Conservation (phyloP, 2,113 vertebrate genomes). For the Strigops habroptila region DNA sequence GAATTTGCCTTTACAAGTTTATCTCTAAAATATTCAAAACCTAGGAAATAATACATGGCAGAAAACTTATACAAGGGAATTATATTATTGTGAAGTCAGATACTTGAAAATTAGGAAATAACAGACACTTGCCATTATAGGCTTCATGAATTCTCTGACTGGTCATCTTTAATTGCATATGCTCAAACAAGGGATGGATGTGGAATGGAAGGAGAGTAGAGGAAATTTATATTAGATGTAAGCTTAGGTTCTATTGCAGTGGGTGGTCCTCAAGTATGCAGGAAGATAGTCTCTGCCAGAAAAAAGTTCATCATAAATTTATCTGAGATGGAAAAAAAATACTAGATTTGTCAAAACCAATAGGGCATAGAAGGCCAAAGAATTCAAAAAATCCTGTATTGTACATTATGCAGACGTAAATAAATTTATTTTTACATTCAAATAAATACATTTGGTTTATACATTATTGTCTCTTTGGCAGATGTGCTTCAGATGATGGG, state of each 20-base stretch:
- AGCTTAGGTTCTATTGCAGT: neutral
- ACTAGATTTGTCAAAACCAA: neutral
- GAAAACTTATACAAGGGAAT: neutral
- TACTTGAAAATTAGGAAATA: neutral
- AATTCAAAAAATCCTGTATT: neutral
- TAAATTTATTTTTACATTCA: neutral
- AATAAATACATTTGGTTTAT: neutral
- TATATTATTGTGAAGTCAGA: neutral
- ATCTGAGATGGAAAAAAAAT: neutral
- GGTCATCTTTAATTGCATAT: neutral
- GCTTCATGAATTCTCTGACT: neutral
- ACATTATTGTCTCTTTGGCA: constrained; percentile 59
- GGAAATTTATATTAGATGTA: neutral
- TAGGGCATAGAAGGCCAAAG: neutral
- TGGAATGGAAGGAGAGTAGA: neutral
- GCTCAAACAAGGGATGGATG: neutral
- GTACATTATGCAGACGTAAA: neutral
- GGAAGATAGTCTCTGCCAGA: neutral
- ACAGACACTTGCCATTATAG: neutral
- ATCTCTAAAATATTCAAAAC: neutral
- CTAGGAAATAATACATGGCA: neutral
- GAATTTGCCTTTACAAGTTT: neutral
- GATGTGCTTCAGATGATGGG: constrained; percentile 99
- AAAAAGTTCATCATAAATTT: neutral
- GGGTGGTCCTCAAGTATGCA: neutral